Conservation (phyloP, 1,140 invertebrate species). For the Plectus sambesii region DNA sequence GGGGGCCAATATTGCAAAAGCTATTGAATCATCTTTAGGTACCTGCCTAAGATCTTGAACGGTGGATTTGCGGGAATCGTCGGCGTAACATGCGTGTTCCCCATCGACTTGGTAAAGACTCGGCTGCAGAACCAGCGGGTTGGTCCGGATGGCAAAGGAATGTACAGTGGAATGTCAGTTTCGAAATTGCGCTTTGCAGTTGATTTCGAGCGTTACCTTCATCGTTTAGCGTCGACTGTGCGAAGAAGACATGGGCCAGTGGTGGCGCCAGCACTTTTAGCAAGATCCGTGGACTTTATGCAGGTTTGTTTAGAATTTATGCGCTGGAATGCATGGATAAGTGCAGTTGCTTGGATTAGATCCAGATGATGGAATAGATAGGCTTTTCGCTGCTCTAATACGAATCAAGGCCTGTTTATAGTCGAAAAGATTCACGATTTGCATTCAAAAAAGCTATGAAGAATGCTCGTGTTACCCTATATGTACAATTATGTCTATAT, state of each 20-base stretch:
- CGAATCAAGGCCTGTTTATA: too few species aligned
- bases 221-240: slow-evolving; percentile 38
- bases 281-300: slow-evolving; percentile 37
- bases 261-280: slow-evolving; percentile 30
- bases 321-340: neutral
- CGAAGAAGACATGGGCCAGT: slow-evolving; percentile 36
- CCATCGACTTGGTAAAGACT: slow-evolving; percentile 73
- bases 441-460: too few species aligned
- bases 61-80: slow-evolving; percentile 97
- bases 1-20: too few species aligned
- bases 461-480: too few species aligned
- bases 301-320: slow-evolving; percentile 24
- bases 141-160: slow-evolving; percentile 72
- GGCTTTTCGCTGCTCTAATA: too few species aligned
- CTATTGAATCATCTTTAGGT: slow-evolving; percentile 35
- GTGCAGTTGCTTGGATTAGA: slow-evolving; percentile 73
- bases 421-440: too few species aligned
- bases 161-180: slow-evolving; percentile 89
- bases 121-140: slow-evolving; percentile 53
- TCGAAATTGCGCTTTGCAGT: neutral
- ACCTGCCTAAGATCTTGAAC: slow-evolving; percentile 86
- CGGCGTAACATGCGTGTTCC: slow-evolving; percentile 96
- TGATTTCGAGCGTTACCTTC: neutral
- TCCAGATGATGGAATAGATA: too few species aligned
- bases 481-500: too few species aligned